phyloP scores from a whole-genome alignment of 2,113 vertebrate genomes.

The Passerina amoena region DNA sequence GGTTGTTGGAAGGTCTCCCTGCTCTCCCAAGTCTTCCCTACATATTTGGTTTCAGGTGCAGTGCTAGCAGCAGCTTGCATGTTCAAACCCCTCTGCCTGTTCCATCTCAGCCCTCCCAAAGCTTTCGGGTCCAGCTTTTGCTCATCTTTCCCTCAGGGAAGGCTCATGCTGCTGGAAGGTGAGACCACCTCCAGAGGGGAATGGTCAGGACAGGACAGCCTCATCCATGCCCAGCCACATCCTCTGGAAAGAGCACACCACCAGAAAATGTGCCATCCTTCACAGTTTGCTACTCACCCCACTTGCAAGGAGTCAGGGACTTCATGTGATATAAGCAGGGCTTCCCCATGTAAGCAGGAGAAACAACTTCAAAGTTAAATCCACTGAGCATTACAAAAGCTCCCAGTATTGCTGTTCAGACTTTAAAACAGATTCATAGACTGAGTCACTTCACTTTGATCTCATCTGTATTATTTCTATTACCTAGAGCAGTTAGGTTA shows the following conservation, averaged over 20 bases:
- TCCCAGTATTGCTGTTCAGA: not conserved
- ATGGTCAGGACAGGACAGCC: not conserved
- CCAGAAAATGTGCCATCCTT: not conserved
- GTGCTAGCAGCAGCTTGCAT: fast-evolving
- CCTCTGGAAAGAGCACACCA: not conserved
- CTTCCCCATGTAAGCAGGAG: not conserved
- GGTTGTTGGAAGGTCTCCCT: not conserved
- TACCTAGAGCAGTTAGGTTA: not conserved
- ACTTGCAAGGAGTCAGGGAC: not conserved
- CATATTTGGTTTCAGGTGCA: not conserved
- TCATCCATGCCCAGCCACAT: not conserved
- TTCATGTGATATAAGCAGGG: not conserved
- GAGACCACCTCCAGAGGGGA: not conserved
- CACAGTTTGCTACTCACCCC: not conserved
- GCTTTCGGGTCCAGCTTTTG: not conserved
- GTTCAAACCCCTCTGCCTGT: not conserved
- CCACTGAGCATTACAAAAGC: not conserved
- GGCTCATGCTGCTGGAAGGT: not conserved
- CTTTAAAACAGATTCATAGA: not conserved
- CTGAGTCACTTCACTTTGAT: not conserved
- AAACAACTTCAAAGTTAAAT: not conserved
- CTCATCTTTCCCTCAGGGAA: not conserved
- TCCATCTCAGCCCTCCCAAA: not conserved
- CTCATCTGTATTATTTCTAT: not conserved
- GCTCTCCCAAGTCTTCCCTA: not conserved